Conservation (phyloP, 2,888 invertebrate species). For the Acanthoscelides obtectus region DNA sequence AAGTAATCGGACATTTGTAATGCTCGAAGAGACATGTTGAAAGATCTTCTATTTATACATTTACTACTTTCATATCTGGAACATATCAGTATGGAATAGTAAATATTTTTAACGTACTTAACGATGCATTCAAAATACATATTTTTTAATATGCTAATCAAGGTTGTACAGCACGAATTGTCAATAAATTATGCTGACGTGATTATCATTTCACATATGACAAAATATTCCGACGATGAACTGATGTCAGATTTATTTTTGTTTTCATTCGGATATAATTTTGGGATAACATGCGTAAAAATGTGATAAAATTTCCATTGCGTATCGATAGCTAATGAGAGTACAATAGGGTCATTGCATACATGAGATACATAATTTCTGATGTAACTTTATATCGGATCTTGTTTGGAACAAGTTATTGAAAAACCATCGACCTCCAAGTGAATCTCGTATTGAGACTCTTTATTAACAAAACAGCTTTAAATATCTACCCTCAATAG, state of each 20-base stretch:
- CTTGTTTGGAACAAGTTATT: too few relatives aligned
- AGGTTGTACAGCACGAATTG: neutral
- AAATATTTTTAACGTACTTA: neutral
- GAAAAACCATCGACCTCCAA: too few relatives aligned
- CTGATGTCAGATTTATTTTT: neutral
- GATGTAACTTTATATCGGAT: too few relatives aligned
- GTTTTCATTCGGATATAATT: neutral
- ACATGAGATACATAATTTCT: too few relatives aligned
- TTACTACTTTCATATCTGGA: neutral
- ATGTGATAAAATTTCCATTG: neutral
- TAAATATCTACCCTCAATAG: too few relatives aligned
- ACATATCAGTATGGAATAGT: neutral
- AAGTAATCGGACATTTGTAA: neutral
- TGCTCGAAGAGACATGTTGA: neutral
- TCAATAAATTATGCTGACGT: neutral
- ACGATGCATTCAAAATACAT: neutral
- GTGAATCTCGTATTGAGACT: too few relatives aligned
- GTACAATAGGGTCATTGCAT: too few relatives aligned
- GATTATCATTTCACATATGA: neutral
- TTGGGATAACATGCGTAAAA: neutral
- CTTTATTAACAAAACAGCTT: too few relatives aligned
- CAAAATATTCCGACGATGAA: neutral
- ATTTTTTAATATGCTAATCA: neutral
- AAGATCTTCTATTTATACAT: neutral
- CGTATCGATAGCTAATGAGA: neutral